Evolutionary conservation across 2,888 invertebrate genomes (phyloP).

Genomic region (Drosophila ezoana): DNA sequence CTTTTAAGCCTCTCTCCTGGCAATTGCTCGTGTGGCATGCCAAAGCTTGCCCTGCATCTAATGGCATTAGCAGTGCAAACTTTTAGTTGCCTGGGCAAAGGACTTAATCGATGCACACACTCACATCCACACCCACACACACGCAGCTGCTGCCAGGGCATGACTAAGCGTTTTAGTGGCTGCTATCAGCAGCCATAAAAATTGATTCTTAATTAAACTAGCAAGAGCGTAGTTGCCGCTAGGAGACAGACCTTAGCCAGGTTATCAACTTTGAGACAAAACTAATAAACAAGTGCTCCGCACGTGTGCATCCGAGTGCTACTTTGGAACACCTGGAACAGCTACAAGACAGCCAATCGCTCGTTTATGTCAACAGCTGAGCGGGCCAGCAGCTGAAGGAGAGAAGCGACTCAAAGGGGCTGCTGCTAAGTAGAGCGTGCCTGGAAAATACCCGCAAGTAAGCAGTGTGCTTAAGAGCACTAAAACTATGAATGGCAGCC

Average conservation of each 20-base stretch:
- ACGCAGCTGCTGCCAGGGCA: conserved; percentile 21
- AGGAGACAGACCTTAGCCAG: conserved; percentile 8
- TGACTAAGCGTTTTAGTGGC: conserved; percentile 64
- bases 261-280: conserved; percentile 37
- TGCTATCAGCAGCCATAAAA: conserved; percentile 69
- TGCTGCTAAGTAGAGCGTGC: conserved; percentile 6
- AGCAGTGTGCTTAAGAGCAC: conserved; percentile 55
- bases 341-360: conserved; percentile 37
- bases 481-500: conserved; percentile 59
- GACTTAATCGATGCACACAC: conserved; percentile 69
- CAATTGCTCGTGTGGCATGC: conserved; percentile 22
- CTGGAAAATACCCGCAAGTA: conserved; percentile 24
- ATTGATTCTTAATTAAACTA: conserved; percentile 77
- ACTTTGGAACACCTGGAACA: conserved; percentile 42
- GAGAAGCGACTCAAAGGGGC: background rate
- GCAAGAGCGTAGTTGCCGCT: conserved; percentile 32
- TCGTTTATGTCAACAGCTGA: conserved; percentile 50
- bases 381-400: background rate
- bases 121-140: background rate
- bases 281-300: conserved; percentile 40
- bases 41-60: conserved; percentile 41
- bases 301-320: conserved; percentile 37
- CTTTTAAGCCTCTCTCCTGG: conserved; percentile 50
- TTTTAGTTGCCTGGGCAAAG: conserved; percentile 51
- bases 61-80: conserved; percentile 68